Base-by-base conservation (phyloP, 2,888 invertebrate species). In the Beris chalybata region DNA sequence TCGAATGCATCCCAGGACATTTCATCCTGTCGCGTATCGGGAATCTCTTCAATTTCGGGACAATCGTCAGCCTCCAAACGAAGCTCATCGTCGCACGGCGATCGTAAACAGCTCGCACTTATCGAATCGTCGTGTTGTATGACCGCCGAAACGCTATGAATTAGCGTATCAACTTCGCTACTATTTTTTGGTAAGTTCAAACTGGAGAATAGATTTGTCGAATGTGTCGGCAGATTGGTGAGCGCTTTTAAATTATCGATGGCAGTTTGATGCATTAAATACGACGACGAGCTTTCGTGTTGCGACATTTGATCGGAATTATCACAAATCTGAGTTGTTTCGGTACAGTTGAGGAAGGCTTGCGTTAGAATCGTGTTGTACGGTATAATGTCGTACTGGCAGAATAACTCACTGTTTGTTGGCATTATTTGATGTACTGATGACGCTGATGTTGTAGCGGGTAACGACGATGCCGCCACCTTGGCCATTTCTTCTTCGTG, bases 1-100 rank as follows among this genome's bases (percentile, higher is more conserved):
- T 95, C 94, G 75, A 94, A 94, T 0, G 91, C 86, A 71, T 93
- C 92, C 83, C 88, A 89, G 68, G 87, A 86, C 68, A 72, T 71
- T 52, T 74, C 74, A 13, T 74, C 72, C 66, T 73, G 72, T 43
- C 71, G 67, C 0, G 70, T 67, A 55, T 71, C 72, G 6, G 72
- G 71, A 48, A 73, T 73, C 61, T 73, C 73, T 55, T 74, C 74
- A 11, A 73, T 72, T 57, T 74, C 74, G 13, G 71, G 71, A 57
- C 72, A 73, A 57, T 74, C 74, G 31, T 74, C 72, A 11, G 70
- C 67, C 11, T 71, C 69, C 15, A 72, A 32, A 7, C 69, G 64
- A 7, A 71, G 67, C n/a, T 70, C 65, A 31, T 71, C 69, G 13
- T 66, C 47, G 45, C 47, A 30, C 12, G 61, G 13, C 15, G 52